Evolutionary conservation across 2,888 invertebrate species (phyloP), one percentile per base, ranked within the genome.

Genomic region (Anarsia innoxiella): DNA sequence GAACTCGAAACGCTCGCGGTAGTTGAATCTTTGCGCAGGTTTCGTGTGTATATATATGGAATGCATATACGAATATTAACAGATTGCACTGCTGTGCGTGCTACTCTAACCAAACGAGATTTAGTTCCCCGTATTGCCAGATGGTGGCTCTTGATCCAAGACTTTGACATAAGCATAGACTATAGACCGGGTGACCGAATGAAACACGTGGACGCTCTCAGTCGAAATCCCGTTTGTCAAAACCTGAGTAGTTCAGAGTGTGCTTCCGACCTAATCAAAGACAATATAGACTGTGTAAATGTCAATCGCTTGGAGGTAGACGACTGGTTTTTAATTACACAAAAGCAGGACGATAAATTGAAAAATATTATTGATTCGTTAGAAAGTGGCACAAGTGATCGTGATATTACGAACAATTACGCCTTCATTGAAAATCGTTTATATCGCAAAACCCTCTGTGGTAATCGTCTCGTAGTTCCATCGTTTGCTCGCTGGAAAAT

Each of bases 151-250:
- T 15, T 25, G 14, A 12, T 33, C 5, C 56, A 56, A 36, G 63
- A 66, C 26, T 66, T 53, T 40, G 46, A 49, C 10, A 64, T 59
- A 34, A 51, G 56, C 11, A 40, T 43, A 13, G 33, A 42, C 19
- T 64, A 33, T n/a, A n/a, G n/a, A n/a, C 56, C 53, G 3, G 45
- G 42, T 5, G 10, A 27, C 12, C 38, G 33, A 28, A 42, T 45
- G 42, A 36, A 40, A 6, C 42, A 42, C n/a, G 45, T 39, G 0
- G 46, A 44, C 12, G 42, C 42, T 2, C n/a, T 42, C 6, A 45
- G 42, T 19, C 12, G 42, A 0, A 45, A 45, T 8, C n/a, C 41
- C 44, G n/a, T 3, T 26, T 26, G 26, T 3, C n/a, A n/a, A 19
- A 5, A 19, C 26, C 3, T 26, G 10, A 26, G n/a, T n/a, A n/a